Evolutionary conservation across 2,113 vertebrate genomes (phyloP), one percentile per base, ranked within the genome.

Genomic region (Pampusana beccarii): DNA sequence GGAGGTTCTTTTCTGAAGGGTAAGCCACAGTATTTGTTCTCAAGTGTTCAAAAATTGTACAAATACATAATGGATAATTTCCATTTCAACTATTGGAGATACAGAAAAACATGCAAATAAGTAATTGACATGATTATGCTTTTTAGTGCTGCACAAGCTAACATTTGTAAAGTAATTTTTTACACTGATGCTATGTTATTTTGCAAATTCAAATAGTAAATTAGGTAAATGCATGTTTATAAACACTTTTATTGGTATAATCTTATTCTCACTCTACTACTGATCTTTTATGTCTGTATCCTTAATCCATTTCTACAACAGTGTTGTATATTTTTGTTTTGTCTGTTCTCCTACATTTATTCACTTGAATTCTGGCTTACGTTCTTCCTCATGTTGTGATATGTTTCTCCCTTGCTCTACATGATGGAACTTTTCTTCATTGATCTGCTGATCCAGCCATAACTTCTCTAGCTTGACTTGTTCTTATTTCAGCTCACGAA

Each of bases 61-160:
- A 71, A 65, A 67, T 62, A 40, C 5, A 25, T 50, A 74, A 66
- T 34, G 7, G 33, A 72, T 69, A 80, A 72, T 84, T 93, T 88
- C 42, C n/a, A 67, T 93, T 92, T 94, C 21, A 53, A 6, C 42
- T 20, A 16, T 38, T 48, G 6, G 8, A 78, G 36, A 67, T 24
- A 71, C 5, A 42, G 90, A 93, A 94, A 92, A 60, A 51, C 29
- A 88, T 67, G 24, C 58, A 86, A 92, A 93, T 70, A 88, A 83
- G 38, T 38, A 88, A 71, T 36, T 48, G 34, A 48, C 11, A 18
- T 26, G 5, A 90, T 40, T 75, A 86, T 86, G 70, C 14, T 93
- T 94, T 46, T 77, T 40, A 71, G 24, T 36, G 28, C 13, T 91
- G n/a, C 31, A 77, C 21, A 80, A 62, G 26, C 29, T 93, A 86